Evolutionary conservation across 2,888 invertebrate genomes (phyloP).

Genomic region (Athalia rosae): DNA sequence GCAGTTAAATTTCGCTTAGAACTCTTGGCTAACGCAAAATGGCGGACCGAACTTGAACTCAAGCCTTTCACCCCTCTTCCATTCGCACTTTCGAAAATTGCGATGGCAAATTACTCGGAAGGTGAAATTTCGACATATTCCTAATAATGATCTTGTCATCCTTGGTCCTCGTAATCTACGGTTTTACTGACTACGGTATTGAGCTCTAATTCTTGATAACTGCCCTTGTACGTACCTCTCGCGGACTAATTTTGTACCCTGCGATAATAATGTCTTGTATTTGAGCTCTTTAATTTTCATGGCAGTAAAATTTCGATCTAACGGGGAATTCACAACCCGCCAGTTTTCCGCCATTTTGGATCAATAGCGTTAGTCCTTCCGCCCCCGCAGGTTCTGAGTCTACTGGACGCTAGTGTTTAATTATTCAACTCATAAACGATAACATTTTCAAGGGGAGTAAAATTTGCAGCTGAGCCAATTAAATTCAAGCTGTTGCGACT

Average conservation of each 20-base stretch:
- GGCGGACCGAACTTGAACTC: conserved; percentile 47
- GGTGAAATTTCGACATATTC: too few species aligned
- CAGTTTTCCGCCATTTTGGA: conserved; percentile 43
- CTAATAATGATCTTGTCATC: too few species aligned
- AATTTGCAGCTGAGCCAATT: background rate
- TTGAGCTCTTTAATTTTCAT: background rate
- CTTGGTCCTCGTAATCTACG: too few species aligned
- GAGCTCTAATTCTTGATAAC: too few species aligned
- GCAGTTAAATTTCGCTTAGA: background rate
- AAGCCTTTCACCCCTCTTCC: conserved; percentile 7
- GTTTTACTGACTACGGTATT: too few species aligned
- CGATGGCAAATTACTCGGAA: background rate
- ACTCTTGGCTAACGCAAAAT: conserved; percentile 53
- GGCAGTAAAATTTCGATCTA: background rate
- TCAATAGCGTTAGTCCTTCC: conserved; percentile 34
- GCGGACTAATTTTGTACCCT: too few species aligned
- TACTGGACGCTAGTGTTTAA: background rate
- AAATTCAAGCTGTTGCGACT: background rate
- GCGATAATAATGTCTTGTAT: too few species aligned
- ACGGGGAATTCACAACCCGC: conserved; percentile 13
- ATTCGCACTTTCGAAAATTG: conserved; percentile 21
- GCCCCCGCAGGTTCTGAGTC: background rate
- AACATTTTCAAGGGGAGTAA: background rate
- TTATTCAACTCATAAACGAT: conserved; percentile 9
- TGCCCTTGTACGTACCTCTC: too few species aligned